A percentile compares a stretch with the other conserved stretches of the same genome.
Evolutionary conservation across 1,140 invertebrate species (phyloP).

Genomic region (Cataglyphis hispanica): DNA sequence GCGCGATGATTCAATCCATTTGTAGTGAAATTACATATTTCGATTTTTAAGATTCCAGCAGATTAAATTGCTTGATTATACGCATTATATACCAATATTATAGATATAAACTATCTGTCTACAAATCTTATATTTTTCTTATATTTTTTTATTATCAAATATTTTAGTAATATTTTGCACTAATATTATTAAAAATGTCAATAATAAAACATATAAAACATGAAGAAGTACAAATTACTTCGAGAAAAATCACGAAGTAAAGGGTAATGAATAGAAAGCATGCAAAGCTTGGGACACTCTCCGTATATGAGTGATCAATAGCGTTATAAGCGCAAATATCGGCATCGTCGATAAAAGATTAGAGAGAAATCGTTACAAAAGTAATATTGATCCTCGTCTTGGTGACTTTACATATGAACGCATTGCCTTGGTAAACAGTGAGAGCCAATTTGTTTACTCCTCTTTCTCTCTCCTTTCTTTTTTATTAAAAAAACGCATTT

Average conservation of each 20-base stretch:
- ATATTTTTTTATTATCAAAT: too few species aligned
- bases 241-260: neutral
- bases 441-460: constrained; percentile 24
- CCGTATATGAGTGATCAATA: too few species aligned
- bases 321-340: neutral
- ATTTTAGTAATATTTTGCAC: neutral
- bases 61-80: neutral
- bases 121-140: too few species aligned
- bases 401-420: constrained; percentile 11
- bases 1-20: neutral
- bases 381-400: constrained; percentile 46
- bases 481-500: constrained; percentile 35
- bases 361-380: constrained; percentile 34
- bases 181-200: neutral
- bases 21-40: constrained; percentile 18
- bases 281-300: neutral
- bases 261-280: constrained; percentile 26
- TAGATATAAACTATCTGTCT: neutral
- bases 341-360: constrained; percentile 1
- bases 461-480: too few species aligned
- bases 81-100: neutral
- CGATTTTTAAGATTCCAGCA: neutral
- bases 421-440: constrained; percentile 48
- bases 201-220: neutral
- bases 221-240: neutral